Evolutionary conservation across 2,797 vertebrate genomes (phyloP).

Genomic region (Tragopan temminckii): DNA sequence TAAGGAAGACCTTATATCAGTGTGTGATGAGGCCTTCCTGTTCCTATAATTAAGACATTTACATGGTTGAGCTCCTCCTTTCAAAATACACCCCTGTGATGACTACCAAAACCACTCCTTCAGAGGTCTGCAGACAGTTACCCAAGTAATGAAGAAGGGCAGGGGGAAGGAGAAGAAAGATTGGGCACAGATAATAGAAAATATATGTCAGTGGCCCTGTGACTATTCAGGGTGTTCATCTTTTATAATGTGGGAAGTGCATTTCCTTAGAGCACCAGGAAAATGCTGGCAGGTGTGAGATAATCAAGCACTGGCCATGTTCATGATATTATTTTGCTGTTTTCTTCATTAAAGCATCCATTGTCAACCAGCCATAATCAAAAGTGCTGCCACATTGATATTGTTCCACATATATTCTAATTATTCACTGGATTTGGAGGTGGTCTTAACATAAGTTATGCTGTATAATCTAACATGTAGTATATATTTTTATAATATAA

Average conservation of each 20-base stretch:
- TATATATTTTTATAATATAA: not conserved
- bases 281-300: not conserved
- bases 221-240: not conserved
- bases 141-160: not conserved
- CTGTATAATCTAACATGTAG: not conserved
- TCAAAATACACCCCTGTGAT: not conserved
- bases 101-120: not conserved
- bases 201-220: not conserved
- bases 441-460: not conserved
- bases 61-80: not conserved
- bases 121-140: slow-evolving; percentile 25
- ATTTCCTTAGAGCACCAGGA: not conserved
- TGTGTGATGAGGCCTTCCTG: not conserved
- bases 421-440: not conserved
- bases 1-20: not conserved
- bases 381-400: not conserved
- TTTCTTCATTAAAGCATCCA: not conserved
- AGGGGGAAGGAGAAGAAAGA: not conserved
- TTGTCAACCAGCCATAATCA: not conserved
- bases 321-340: not conserved
- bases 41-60: not conserved
- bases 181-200: not conserved
- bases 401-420: not conserved
- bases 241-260: not conserved
- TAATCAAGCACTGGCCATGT: not conserved